phyloP scores from a whole-genome alignment of 2,888 invertebrate species.

The Drosophila hamatofila region DNA sequence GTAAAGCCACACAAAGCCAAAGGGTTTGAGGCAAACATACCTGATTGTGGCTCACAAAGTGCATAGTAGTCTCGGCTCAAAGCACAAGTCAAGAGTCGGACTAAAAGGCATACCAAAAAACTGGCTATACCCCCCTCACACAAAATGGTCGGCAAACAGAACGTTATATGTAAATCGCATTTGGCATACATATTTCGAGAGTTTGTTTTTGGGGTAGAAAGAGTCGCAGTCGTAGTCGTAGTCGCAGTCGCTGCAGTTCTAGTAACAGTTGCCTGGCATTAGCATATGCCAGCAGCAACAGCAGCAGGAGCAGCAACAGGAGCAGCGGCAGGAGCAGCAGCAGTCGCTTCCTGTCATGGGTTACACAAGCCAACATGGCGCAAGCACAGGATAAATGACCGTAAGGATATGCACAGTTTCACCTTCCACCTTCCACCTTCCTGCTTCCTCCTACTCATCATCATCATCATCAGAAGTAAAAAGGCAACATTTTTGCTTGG shows the following conservation, averaged over 20 bases:
- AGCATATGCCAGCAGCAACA: conserved; percentile 68
- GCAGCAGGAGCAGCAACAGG: conserved; percentile 33
- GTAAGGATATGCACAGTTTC: conserved; percentile 13
- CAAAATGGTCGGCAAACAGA: conserved; percentile 26
- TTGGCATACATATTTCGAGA: conserved; percentile 75
- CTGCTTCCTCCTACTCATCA: background rate
- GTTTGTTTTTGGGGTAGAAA: conserved; percentile 58
- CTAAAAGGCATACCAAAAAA: conserved; percentile 69
- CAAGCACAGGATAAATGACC: conserved; percentile 36
- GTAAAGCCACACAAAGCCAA: background rate
- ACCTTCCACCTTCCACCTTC: too few relatives aligned
- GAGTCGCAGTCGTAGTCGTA: conserved; percentile 18
- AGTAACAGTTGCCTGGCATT: conserved; percentile 56
- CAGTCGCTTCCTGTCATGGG: conserved; percentile 31
- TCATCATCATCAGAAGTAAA: conserved; percentile 38
- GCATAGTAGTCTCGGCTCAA: conserved; percentile 29
- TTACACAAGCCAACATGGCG: conserved; percentile 49
- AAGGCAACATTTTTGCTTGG: conserved; percentile 37
- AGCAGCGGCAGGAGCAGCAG: conserved; percentile 36
- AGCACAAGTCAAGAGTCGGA: conserved; percentile 21
- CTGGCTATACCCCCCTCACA: background rate
- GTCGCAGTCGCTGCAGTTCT: conserved; percentile 3
- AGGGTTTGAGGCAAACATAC: conserved; percentile 35
- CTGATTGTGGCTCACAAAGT: conserved; percentile 54
- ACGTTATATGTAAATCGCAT: conserved; percentile 80